A percentile compares a stretch with the other conserved stretches of the same genome.
phyloP scores from a whole-genome alignment of 2,797 vertebrate genomes.

The Micromesistius poutassou region DNA sequence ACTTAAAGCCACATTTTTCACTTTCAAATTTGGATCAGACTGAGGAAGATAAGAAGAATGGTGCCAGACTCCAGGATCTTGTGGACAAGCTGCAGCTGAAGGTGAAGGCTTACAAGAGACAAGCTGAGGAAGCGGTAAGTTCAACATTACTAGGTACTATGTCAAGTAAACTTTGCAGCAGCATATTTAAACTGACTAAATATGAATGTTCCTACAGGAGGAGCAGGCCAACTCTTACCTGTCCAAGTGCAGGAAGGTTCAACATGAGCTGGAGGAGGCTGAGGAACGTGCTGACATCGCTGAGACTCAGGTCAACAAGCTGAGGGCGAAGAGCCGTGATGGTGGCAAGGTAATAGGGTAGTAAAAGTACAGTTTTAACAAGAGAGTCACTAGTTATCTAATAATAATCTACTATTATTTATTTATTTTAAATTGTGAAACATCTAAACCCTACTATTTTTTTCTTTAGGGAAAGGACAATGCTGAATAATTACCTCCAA shows the following conservation, averaged over 20 bases:
- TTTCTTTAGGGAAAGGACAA: neutral
- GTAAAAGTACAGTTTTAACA: neutral
- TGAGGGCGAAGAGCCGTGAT: constrained; percentile 6
- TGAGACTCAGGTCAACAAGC: constrained; percentile 7
- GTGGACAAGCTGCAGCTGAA: neutral
- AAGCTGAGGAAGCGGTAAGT: neutral
- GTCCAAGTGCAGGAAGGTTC: constrained; percentile 7
- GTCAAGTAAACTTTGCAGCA: neutral
- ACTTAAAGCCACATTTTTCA: neutral
- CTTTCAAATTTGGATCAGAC: neutral
- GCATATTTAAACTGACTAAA: neutral
- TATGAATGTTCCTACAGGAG: neutral
- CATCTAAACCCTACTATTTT: neutral
- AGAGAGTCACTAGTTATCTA: neutral
- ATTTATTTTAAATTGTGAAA: neutral
- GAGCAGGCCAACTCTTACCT: constrained; percentile 6
- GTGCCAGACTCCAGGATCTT: constrained; percentile 1
- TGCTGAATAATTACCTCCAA: neutral
- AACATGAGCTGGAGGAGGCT: constrained; percentile 9
- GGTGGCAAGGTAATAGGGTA: constrained; percentile 11
- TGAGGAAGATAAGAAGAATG: neutral
- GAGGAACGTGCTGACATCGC: constrained; percentile 7
- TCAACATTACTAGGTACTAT: neutral
- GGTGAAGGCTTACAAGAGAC: constrained; percentile 2
- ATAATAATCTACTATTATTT: neutral